Evolutionary conservation across 2,113 vertebrate species (phyloP), one percentile per base, ranked within the genome.

Genomic region (Hemiprocne comata): DNA sequence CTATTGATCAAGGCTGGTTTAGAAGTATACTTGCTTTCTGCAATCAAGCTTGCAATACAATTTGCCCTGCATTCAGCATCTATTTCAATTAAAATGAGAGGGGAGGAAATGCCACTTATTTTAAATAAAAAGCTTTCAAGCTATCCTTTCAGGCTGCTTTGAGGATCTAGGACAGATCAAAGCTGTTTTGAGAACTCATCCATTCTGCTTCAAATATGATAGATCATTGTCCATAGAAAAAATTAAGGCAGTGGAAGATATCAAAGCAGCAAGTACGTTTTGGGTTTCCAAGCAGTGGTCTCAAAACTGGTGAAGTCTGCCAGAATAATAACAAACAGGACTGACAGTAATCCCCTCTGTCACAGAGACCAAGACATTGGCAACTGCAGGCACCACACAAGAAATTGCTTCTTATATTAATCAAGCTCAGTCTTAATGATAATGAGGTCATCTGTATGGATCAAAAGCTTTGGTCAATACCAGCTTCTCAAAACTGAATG

Each of bases 81-180:
- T 94, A 62, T 93, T 94, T 97, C 96, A 98, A 97, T 97, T 95
- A 97, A 97, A 94, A 95, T 93, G 92, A 95, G 83, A 85, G 53
- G 29, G 76, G 86, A 97, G 83, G 93, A 94, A 97, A 97, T 93
- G 87, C 60, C 75, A 94, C 70, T 97, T 94, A 92, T 94, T 97
- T 97, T 86, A 97, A 97, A 97, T 92, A 96, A 97, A 98, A 97
- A 89, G 85, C 95, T 95, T 97, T 95, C 87, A 95, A 90, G 90
- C 86, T 97, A 95, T 91, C 72, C 80, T 97, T 93, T 69, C 82
- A 94, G 69, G 62, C 80, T 94, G 87, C 91, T 97, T 97, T 96
- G 95, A 96, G 88, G 90, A 67, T 86, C 74, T 90, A 83, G 75
- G 92, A 46, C 84, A 96, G 92, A 97, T 98, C 96, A 97, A 98